These are phyloP conservation scores for Chinchilla lanigera DNA, from an alignment of 2,113 vertebrate species.

Conservation along the genomic window DNA sequence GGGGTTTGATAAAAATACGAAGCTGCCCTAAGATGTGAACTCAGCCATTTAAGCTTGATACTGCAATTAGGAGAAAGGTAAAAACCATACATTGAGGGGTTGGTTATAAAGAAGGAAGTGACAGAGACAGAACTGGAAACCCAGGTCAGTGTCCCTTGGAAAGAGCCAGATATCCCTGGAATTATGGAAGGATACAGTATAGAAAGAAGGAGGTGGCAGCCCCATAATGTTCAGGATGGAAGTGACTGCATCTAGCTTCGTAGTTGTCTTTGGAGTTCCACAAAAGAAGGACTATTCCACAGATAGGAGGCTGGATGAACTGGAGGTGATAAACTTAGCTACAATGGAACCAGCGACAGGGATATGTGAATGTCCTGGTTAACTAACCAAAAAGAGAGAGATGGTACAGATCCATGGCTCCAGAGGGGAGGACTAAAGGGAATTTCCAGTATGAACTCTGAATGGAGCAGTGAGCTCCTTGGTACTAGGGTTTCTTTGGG, in stretches of 20 bases:
- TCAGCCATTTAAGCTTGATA: background rate
- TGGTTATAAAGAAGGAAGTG: background rate
- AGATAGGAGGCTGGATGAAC: background rate
- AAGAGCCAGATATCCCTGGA: background rate
- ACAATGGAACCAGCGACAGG: background rate
- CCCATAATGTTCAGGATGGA: background rate
- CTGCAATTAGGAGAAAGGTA: background rate
- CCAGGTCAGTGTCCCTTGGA: background rate
- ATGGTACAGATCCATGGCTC: background rate
- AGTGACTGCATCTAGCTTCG: accelerated
- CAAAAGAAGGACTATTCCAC: background rate
- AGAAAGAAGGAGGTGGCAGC: background rate
- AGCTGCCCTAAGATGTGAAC: background rate
- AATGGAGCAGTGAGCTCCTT: background rate
- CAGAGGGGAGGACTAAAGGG: background rate
- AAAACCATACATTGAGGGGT: background rate
- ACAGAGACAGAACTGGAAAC: background rate
- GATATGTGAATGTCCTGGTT: background rate
- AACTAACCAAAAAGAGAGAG: background rate
- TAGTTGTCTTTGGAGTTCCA: background rate
- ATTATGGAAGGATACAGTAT: accelerated
- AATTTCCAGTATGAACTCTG: background rate
- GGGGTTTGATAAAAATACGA: background rate
- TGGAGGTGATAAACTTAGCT: background rate
- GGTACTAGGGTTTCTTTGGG: background rate